Evolutionary conservation across 2,888 invertebrate species (phyloP), one percentile per base, ranked within the genome.

Genomic region (Epinotia demarniana): DNA sequence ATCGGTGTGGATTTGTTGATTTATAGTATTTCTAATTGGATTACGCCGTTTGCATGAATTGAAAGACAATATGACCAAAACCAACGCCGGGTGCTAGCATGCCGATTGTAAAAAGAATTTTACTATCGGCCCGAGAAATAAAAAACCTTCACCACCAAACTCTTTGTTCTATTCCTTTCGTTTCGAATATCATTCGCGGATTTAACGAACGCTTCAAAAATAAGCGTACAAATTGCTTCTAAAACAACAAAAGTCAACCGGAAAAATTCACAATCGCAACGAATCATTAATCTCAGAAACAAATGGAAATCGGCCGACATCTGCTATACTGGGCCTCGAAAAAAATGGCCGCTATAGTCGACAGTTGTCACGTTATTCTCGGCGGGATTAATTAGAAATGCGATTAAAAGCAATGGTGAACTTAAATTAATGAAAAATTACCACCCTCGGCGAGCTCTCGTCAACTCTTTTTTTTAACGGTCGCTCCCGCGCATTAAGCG

Each of bases 391-490:
- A 94, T 94, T 94, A 94, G 93, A 94, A 94, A 94, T 93, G 92
- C 93, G 94, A 94, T 94, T 94, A 94, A 94, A 94, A 94, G 92
- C 93, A 94, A 93, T 93, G 92, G 93, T 93, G 94, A 94, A 94
- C 94, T 94, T 94, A 94, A 94, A 94, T 94, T 94, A 94, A 94
- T 94, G 94, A 94, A 94, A 94, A 94, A 94, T 94, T 94, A 94
- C 94, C 94, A 94, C 94, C 94, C 94, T 93, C 92, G 85, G 90
- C 89, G 93, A 89, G 92, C 90, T 90, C 90, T 94, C 94, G 93
- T 93, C 93, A 93, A 93, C 93, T 94, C 93, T 94, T 94, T 94
- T 91, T 93, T 93, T 93, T 89, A 90, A 90, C 85, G 92, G 91
- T 92, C 93, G 93, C 93, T 92, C 91, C 92, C 93, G 93, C 92